Percentiles rank a stretch among this genome's conserved stretches.
Evolutionary conservation across 1,140 invertebrate genomes (phyloP).

Genomic region (Hormaphis cornu): DNA sequence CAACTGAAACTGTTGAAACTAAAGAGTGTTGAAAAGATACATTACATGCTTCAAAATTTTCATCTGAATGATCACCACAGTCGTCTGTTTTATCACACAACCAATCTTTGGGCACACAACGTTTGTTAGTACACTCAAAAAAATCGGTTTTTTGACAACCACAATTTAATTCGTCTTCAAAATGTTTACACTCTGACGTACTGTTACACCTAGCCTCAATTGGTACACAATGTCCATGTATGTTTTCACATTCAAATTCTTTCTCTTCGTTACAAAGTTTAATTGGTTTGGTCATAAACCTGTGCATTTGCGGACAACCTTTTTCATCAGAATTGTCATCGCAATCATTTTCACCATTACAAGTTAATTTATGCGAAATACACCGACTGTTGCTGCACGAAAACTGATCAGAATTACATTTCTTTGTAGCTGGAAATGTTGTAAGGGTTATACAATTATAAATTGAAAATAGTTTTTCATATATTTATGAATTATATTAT

Average conservation of each 20-base stretch:
- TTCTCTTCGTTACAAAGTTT: not conserved
- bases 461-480: too few relatives aligned
- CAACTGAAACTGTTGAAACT: not conserved
- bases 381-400: conserved; percentile 48
- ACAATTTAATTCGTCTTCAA: conserved; percentile 14
- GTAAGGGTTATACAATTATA: not conserved
- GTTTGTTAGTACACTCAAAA: conserved; percentile 41
- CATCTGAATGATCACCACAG: conserved; percentile 58
- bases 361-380: conserved; percentile 46
- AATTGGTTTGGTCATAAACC: not conserved
- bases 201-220: conserved; percentile 5
- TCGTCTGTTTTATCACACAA: conserved; percentile 55
- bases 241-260: conserved; percentile 30
- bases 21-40: not conserved
- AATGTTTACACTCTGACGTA: not conserved
- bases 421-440: conserved; percentile 40
- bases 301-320: not conserved
- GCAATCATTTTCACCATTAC: conserved; percentile 50
- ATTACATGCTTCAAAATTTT: conserved; percentile 39
- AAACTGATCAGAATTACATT: conserved; percentile 49
- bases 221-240: not conserved
- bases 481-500: too few relatives aligned
- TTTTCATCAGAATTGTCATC: conserved; percentile 49
- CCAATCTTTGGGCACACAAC: conserved; percentile 54
- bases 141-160: conserved; percentile 1